Evolutionary conservation across 1,140 invertebrate genomes (phyloP).

Genomic region (Mercenaria mercenaria): DNA sequence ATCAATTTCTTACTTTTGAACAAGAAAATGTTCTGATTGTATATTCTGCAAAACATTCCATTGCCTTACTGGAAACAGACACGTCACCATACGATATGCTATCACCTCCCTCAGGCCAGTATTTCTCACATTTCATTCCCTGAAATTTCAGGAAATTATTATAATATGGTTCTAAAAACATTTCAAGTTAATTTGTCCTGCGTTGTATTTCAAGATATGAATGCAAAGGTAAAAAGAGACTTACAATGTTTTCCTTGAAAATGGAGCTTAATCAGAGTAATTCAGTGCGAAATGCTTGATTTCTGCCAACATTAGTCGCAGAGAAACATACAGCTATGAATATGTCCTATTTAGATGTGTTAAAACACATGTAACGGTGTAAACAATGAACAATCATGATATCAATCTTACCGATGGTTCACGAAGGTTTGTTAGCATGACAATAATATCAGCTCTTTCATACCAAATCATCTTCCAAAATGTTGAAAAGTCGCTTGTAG

Average conservation of each 20-base stretch:
- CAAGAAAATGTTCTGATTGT: background rate
- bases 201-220: background rate
- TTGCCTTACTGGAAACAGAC: background rate
- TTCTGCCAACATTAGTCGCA: background rate
- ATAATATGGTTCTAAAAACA: background rate
- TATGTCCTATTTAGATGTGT: background rate
- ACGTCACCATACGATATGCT: background rate
- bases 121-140: background rate
- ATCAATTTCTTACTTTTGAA: background rate
- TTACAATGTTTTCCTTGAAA: background rate
- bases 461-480: conserved; percentile 4
- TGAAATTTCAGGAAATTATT: background rate
- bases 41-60: background rate
- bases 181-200: background rate
- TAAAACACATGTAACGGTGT: background rate
- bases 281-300: too few relatives aligned
- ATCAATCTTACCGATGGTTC: background rate
- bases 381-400: too few relatives aligned
- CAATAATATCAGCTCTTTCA: background rate
- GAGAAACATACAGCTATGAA: background rate
- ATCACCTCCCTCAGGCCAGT: background rate
- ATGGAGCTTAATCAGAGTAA: background rate
- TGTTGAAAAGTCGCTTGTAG: background rate
- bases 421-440: conserved; percentile 5
- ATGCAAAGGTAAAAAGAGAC: too few relatives aligned